These are phyloP conservation scores for Istiophorus platypterus DNA, from an alignment of 2,113 vertebrate genomes.

Conservation along the genomic window DNA sequence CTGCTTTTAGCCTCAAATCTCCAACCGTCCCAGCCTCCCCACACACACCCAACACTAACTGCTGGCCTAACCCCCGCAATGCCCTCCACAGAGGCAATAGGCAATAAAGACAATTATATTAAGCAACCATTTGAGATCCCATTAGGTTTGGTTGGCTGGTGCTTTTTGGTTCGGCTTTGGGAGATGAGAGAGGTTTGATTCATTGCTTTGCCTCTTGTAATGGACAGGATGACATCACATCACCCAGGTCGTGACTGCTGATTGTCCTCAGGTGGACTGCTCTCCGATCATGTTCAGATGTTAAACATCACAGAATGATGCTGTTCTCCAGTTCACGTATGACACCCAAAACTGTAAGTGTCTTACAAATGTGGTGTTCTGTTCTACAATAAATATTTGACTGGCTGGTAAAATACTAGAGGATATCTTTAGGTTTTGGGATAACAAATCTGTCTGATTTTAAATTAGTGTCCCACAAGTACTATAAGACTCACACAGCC, in stretches of 20 bases:
- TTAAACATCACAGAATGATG: slow-evolving; percentile 6
- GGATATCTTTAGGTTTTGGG: background rate
- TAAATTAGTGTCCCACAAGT: too few relatives aligned
- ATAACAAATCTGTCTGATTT: background rate
- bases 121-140: slow-evolving; percentile 70
- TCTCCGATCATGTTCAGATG: slow-evolving; percentile 24
- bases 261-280: slow-evolving; percentile 18
- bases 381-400: background rate
- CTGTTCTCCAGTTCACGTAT: background rate
- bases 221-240: slow-evolving; percentile 58
- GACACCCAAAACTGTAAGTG: background rate
- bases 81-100: slow-evolving; percentile 51
- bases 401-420: background rate
- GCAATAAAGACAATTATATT: slow-evolving; percentile 77
- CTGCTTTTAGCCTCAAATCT: slow-evolving; percentile 60
- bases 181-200: slow-evolving; percentile 48
- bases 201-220: slow-evolving; percentile 38
- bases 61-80: slow-evolving; percentile 40
- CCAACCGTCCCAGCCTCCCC: slow-evolving; percentile 10
- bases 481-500: background rate
- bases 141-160: slow-evolving; percentile 60
- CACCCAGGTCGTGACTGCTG: slow-evolving; percentile 25
- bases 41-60: slow-evolving; percentile 49
- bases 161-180: slow-evolving; percentile 46
- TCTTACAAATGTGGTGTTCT: background rate